These are phyloP conservation scores for Corydoras sp. DNA, from an alignment of 2,113 vertebrate genomes.

Conservation along the genomic window DNA sequence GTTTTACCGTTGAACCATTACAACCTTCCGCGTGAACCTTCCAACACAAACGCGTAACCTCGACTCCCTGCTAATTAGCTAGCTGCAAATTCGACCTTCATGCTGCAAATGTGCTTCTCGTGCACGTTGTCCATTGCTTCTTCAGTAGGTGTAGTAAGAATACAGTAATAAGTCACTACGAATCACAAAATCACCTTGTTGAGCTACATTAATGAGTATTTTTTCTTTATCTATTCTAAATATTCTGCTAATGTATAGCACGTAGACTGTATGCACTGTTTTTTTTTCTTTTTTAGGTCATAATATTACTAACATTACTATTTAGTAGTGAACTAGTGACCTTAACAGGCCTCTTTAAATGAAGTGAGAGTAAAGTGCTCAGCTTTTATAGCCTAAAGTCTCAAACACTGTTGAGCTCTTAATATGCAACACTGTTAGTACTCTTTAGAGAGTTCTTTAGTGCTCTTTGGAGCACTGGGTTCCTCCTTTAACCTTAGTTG, in stretches of 20 bases:
- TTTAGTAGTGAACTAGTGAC: slow-evolving; percentile 42
- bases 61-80: slow-evolving; percentile 10
- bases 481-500: too few species aligned
- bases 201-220: too few species aligned
- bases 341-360: neutral
- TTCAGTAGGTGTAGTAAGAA: slow-evolving; percentile 6
- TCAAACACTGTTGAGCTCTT: too few species aligned
- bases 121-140: neutral
- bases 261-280: too few species aligned
- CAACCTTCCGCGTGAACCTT: neutral
- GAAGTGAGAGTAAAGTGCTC: neutral
- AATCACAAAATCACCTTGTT: too few species aligned
- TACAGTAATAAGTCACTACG: neutral
- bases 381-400: too few species aligned
- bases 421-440: too few species aligned
- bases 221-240: too few species aligned
- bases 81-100: neutral
- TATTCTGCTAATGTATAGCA: too few species aligned
- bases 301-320: neutral
- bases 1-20: neutral
- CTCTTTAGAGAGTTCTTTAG: too few species aligned
- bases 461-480: too few species aligned
- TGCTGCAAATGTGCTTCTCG: neutral
- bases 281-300: too few species aligned
- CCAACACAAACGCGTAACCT: neutral